A percentile compares a stretch with the other conserved stretches of the same genome.
phyloP scores from a whole-genome alignment of 2,113 vertebrate species.

The Aptenodytes patagonicus region DNA sequence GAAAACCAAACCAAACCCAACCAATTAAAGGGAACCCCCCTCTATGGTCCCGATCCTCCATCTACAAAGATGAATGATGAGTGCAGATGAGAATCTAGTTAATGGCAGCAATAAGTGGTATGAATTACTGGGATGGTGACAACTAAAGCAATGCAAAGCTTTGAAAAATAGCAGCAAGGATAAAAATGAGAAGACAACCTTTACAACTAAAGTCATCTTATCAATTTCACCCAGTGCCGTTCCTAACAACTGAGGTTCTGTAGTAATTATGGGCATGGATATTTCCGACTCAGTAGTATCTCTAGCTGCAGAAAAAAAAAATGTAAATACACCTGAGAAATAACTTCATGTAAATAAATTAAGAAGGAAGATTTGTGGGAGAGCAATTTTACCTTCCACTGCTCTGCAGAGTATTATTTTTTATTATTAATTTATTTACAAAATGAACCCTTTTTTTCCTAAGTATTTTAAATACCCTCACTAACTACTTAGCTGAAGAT shows the following conservation, averaged over 20 bases:
- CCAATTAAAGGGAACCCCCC: not conserved
- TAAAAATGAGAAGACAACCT: not conserved
- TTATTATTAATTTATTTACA: not conserved
- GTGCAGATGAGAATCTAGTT: not conserved
- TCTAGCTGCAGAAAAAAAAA: not conserved
- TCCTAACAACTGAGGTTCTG: not conserved
- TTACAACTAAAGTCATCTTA: not conserved
- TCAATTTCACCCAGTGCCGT: not conserved
- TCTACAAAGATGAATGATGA: not conserved
- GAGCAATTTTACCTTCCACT: not conserved
- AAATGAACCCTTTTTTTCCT: not conserved
- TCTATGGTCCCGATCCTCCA: not conserved
- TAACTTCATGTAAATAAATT: not conserved
- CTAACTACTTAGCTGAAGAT: not conserved
- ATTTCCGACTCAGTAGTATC: not conserved
- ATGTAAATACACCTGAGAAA: not conserved
- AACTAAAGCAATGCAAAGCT: not conserved
- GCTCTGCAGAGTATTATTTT: not conserved
- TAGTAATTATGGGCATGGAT: not conserved
- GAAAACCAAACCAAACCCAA: not conserved
- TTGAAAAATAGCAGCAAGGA: not conserved
- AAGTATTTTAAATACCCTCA: not conserved
- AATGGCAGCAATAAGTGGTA: not conserved
- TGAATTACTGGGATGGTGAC: not conserved
- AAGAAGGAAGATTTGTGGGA: not conserved